Base-by-base conservation (phyloP, 2,113 vertebrate genomes). In the Pimephales promelas region DNA sequence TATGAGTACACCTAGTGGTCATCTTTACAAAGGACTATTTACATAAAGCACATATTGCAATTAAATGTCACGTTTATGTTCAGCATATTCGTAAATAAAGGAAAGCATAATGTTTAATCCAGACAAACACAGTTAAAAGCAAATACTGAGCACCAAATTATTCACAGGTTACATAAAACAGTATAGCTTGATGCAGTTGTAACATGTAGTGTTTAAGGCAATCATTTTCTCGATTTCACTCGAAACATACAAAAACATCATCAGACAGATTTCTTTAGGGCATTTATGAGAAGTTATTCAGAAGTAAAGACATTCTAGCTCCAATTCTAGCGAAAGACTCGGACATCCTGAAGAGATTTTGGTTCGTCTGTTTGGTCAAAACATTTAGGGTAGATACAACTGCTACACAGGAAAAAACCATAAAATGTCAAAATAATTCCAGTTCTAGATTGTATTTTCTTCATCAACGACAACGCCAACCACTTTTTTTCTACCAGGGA, bases 1-100 rank as follows among this genome's bases (percentile, higher is more conserved):
- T 70, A 26, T 71, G 22, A 84, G 66, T 62, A 43, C 76, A 59
- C 49, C 77, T 71, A 89, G 85, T 87, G 83, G 87, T 87, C 76
- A 72, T 70, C 31, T 76, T 76, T 83, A 73, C 5, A 77, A 77
- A 59, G 34, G 16, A 83, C 40, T 62, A 57, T 74, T 18, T 74
- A 83, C 61, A 84, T 47, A 61, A 86, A 70, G 70, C 49, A 57
- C 54, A 83, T 57, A 73, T 79, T 71, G 31, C 24, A 47, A 31
- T 59, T 24, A 81, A 28, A 56, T 61, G 13, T 22, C 66, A 18
- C 40, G 7, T 77, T 82, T 18, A 77, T 80, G 47, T 79, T 34
- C 34, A 79, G 43, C 68, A 68, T 62, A 79, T 84, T 7, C 62
- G 45, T 52, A 49, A 59, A 26, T 40, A 54, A 78, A 52, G 28